Evolutionary conservation across 2,888 invertebrate genomes (phyloP), one percentile per base, ranked within the genome.

Genomic region (Phortica okadai): DNA sequence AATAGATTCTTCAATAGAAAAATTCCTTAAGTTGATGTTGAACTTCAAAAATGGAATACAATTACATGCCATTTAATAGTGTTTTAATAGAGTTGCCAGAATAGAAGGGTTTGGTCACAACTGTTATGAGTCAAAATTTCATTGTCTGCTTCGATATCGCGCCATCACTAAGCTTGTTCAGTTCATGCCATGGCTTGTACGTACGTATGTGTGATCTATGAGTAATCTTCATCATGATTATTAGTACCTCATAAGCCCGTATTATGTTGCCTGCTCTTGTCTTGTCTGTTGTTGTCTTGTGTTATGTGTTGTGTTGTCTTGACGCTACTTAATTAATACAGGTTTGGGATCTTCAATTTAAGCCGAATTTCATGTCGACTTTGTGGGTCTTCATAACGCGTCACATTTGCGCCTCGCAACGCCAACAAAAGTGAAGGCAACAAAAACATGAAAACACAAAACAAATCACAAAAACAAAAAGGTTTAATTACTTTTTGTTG

Each of bases 231-330:
- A 10, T 21, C 62, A 21, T 62, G 10, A 25, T 10, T 62, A 54
- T 72, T 56, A 81, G 75, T 82, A 82, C 87, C 84, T 85, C 85
- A 84, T 83, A 87, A 86, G 87, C 88, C 88, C 85, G 88, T 88
- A 85, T 85, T 88, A 85, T 85, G 85, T 83, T 79, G 33, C 33
- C 33, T 33, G 33, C 33, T 2, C 33, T 33, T 33, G 33, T 33
- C 33, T 33, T 33, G 33, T 33, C 0, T 33, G 2, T 33, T 33
- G 3, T 33, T 33, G 33, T 33, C 3, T 33, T 33, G 33, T 33
- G 33, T 33, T 33, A 11, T 56, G 33, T 33, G 0, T 33, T 33
- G 33, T 33, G 33, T 33, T 16, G 62, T 62, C 25, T 8, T 11
- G 10, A 50, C 50, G 14, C 50, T 87, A 86, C 85, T 88, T 88